Percentiles rank a stretch among this genome's conserved stretches.
phyloP scores from a whole-genome alignment of 2,113 vertebrate species.

The Micromys minutus region DNA sequence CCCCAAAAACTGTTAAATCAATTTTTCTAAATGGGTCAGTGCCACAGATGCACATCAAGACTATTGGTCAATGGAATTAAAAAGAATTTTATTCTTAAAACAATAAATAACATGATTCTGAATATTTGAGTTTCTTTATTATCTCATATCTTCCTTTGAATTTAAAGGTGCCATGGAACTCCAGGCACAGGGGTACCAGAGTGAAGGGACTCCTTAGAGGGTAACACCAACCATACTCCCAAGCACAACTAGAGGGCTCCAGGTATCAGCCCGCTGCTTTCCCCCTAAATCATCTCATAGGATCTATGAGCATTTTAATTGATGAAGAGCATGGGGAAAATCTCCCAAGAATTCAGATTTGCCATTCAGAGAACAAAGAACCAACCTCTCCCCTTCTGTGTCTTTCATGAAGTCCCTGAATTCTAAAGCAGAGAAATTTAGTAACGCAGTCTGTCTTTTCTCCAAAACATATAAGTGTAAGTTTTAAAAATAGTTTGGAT shows the following conservation, averaged over 20 bases:
- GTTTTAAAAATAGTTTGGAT: conserved; percentile 56
- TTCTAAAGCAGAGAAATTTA: conserved; percentile 13
- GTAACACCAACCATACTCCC: fast-evolving
- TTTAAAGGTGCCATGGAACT: neutral
- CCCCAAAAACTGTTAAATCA: neutral
- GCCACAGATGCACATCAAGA: neutral
- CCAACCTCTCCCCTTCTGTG: neutral
- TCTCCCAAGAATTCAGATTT: conserved; percentile 18
- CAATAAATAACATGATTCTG: neutral
- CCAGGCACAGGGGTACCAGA: fast-evolving
- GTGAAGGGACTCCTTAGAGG: neutral
- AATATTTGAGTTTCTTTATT: neutral
- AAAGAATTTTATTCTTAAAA: neutral
- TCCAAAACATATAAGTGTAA: neutral
- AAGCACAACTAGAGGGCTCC: neutral
- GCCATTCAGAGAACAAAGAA: conserved; percentile 43
- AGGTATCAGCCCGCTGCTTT: neutral
- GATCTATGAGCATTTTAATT: neutral
- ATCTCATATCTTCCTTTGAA: neutral
- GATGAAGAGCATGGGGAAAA: neutral
- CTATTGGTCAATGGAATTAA: neutral
- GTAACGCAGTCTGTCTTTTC: conserved; percentile 13
- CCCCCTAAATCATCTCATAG: neutral
- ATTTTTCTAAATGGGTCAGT: neutral
- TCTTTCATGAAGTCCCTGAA: neutral